phyloP scores from a whole-genome alignment of 2,888 invertebrate species.

The Adineta ricciae region DNA sequence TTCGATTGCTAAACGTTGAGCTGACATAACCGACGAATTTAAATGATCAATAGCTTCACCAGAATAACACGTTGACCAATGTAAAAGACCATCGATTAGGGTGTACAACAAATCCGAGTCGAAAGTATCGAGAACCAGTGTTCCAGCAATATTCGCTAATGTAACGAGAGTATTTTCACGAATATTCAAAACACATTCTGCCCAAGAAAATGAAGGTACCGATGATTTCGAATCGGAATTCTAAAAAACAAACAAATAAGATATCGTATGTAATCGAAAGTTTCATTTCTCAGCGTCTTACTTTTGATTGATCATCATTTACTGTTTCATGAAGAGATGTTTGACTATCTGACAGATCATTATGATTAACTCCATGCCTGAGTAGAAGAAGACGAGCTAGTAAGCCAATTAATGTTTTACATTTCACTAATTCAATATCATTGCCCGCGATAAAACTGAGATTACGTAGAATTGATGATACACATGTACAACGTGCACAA shows the following conservation, averaged over 20 bases:
- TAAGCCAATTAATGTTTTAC: conserved; percentile 72
- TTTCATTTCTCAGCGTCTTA: background rate
- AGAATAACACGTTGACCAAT: conserved; percentile 93
- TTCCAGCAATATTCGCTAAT: conserved; percentile 84
- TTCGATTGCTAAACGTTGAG: conserved; percentile 84
- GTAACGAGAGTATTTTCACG: conserved; percentile 91
- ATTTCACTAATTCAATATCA: conserved; percentile 64
- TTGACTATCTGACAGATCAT: background rate
- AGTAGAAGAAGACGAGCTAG: conserved; percentile 78
- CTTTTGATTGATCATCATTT: background rate
- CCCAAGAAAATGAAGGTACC: conserved; percentile 59
- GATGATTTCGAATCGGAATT: background rate
- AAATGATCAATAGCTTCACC: conserved; percentile 90
- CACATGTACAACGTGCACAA: conserved; percentile 66
- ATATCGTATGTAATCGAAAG: too few species aligned
- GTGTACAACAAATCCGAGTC: conserved; percentile 66
- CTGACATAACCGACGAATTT: conserved; percentile 61
- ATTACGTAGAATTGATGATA: conserved; percentile 89
- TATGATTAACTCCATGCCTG: conserved; percentile 67
- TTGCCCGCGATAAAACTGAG: conserved; percentile 95
- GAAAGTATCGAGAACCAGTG: conserved; percentile 76
- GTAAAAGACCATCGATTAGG: conserved; percentile 82
- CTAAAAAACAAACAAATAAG: background rate
- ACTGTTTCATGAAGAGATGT: background rate
- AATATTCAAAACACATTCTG: conserved; percentile 81